Evolutionary conservation across 53 echinoderm and acorn worm species (phyloP), one percentile per base, ranked within the genome.

Genomic region (Patiria pectinifera): DNA sequence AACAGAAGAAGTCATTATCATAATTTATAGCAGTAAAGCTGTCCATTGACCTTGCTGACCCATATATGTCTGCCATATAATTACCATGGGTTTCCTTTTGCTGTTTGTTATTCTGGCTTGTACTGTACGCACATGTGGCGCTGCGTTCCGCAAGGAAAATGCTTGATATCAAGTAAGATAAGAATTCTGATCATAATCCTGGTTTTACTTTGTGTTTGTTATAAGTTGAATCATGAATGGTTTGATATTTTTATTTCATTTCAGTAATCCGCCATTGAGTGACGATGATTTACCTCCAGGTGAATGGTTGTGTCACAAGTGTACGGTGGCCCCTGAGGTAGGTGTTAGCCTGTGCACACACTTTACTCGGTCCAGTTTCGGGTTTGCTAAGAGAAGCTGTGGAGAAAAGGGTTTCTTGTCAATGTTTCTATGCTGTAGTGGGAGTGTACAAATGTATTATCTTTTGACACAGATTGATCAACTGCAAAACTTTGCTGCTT

Each of bases 271-370:
- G 71, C 98, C 98, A 14, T 77, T 98, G 82, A 92, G 92, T 83
- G 96, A 96, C 59, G 98, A 96, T 47, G 95, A 96, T 48, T 91
- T 98, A 26, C 98, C 98, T 79, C 86, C 94, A 25, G 98, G 98
- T 69, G 98, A 98, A 92, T 98, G 98, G 98, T 91, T 98, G 84
- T 98, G 98, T 74, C 98, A 98, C 89, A 92, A 94, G 83, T 98
- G 98, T 80, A 97, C 95, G 0, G 94, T 98, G 25, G 92, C 94
- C 61, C 97, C 98, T 35, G 91, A 98, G 96, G 98, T 98, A 87
- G 95, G 94, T 83, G 45, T 61, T 43, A 75, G 53, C 45, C 45
- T 19, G 19, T 74, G 21, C 24, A 23, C 24, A 24, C 74, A 74
- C n/a, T 23, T 21, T 6, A 24, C 18, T 74, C 24, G 21, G 74